Conservation (phyloP, 2,797 vertebrate species). For the Sebastes minor region DNA sequence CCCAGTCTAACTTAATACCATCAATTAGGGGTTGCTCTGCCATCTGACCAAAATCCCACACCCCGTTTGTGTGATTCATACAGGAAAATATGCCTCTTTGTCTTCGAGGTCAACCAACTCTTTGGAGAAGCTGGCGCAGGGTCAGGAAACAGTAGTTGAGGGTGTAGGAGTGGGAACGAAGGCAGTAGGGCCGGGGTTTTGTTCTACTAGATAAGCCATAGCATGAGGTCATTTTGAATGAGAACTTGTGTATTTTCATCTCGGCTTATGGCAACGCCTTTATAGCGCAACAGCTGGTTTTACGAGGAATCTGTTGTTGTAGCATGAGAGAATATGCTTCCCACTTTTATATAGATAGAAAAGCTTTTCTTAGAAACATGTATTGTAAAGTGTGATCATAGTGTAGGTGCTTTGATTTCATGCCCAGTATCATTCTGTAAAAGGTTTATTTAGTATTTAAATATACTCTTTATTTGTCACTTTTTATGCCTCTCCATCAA, state of each 20-base stretch:
- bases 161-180: conserved; percentile 69
- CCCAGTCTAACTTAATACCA: conserved; percentile 66
- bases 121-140: conserved; percentile 68
- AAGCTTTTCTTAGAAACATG: not conserved
- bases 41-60: conserved; percentile 73
- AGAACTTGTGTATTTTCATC: conserved; percentile 51
- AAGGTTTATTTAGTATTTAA: not conserved
- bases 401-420: not conserved
- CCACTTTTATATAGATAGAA: not conserved
- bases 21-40: conserved; percentile 69
- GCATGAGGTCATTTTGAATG: conserved; percentile 60
- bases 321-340: conserved; percentile 12
- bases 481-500: not conserved
- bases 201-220: conserved; percentile 57
- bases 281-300: conserved; percentile 48
- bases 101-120: conserved; percentile 71
- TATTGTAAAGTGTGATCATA: not conserved
- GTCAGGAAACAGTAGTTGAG: conserved; percentile 73
- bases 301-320: not conserved
- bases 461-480: not conserved
- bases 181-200: conserved; percentile 35
- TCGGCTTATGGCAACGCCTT: conserved; percentile 36
- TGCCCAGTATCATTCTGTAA: not conserved
- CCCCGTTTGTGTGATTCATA: conserved; percentile 76
- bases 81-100: conserved; percentile 80